Base-by-base conservation (phyloP, 1,140 invertebrate genomes). In the Scaptomyza hsui region DNA sequence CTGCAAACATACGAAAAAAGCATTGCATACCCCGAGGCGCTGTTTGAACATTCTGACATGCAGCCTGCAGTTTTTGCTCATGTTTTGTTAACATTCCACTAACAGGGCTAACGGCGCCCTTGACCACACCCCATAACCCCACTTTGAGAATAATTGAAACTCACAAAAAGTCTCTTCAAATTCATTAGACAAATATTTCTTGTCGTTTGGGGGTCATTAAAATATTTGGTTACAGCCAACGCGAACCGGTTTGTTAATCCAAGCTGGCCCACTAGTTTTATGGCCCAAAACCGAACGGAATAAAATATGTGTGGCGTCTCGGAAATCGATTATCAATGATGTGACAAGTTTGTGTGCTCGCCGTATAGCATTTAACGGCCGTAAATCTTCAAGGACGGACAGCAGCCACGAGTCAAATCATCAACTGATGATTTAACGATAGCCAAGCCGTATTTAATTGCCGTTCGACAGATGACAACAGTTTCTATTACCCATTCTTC, bases 361-460 rank as follows among this genome's bases (percentile, higher is more conserved):
- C 29, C 32, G 44, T 51, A 60, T 60, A 62, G 53, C 75, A 71
- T 74, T 88, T 86, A 88, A 88, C 82, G 82, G 75, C 78, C 80
- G 73, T 86, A 86, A 86, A 86, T 86, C 74, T 78, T 81, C 81
- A 86, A 86, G 81, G 81, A 77, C 81, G 62, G 81, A 69, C 69
- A 70, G 74, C 71, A 74, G 60, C 72, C 52, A 49, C 68, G 75
- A 85, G 79, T 82, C 82, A 83, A 29, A 77, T 88, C 82, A 72
- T 71, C 82, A 29, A 62, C 37, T 35, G 44, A 72, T 80, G 81
- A 78, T 86, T 86, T 88, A 86, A 86, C 81, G 80, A 85, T 80
- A 15, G 39, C 19, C 74, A 65, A 52, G 67, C 26, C 5, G 57
- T 65, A 70, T 85, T 85, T 85, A 85, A 85, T 85, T 85, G 82